phyloP scores from a whole-genome alignment of 2,113 vertebrate species.

The Myiopsitta monachus region DNA sequence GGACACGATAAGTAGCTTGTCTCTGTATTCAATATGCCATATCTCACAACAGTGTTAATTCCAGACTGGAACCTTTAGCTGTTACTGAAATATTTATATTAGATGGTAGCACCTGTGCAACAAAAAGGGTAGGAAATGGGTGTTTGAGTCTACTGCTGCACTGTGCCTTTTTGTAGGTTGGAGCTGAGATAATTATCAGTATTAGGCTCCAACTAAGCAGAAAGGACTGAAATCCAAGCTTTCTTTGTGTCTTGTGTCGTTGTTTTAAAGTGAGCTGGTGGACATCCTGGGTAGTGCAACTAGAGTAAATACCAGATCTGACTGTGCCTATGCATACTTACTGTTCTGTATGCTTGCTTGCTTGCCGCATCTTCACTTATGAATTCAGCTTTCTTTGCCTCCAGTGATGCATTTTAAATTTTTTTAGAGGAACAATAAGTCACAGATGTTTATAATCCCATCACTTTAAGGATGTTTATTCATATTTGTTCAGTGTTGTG shows the following conservation, averaged over 20 bases:
- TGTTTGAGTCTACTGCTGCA: neutral
- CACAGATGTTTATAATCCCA: neutral
- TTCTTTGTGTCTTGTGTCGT: neutral
- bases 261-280: neutral
- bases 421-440: neutral
- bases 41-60: neutral
- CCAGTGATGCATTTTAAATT: neutral
- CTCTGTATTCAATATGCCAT: neutral
- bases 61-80: neutral
- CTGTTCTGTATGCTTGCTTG: neutral
- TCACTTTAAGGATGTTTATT: neutral
- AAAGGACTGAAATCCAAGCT: neutral
- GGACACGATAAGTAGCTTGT: neutral
- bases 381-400: neutral
- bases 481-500: neutral
- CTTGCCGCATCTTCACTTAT: neutral
- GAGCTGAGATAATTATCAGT: neutral
- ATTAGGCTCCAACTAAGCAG: neutral
- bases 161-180: neutral
- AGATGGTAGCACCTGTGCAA: neutral
- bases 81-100: fast-evolving
- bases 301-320: neutral
- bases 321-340: neutral
- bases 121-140: fast-evolving
- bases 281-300: neutral